These are phyloP conservation scores for Plebejus anna DNA, from an alignment of 2,888 invertebrate genomes.

Conservation along the genomic window DNA sequence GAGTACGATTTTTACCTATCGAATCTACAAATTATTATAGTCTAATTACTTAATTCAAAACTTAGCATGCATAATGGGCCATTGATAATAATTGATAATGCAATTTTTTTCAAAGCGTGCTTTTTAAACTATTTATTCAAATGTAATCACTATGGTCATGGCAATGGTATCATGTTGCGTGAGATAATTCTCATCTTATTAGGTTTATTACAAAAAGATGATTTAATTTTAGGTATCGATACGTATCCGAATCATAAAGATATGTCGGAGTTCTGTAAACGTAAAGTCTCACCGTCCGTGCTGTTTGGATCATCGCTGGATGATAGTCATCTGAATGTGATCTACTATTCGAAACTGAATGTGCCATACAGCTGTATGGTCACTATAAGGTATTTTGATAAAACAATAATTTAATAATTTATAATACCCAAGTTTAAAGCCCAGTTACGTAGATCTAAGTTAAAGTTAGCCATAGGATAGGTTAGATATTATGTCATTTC, in stretches of 20 bases:
- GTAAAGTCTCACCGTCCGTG: conserved; percentile 62
- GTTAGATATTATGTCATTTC: too few relatives aligned
- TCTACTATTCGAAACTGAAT: conserved; percentile 60
- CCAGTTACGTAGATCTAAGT: too few relatives aligned
- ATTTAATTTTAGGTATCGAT: conserved; percentile 35
- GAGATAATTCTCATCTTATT: conserved; percentile 29
- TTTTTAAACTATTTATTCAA: too few relatives aligned
- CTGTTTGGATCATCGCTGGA: conserved; percentile 55
- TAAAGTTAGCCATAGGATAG: too few relatives aligned
- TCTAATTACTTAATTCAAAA: too few relatives aligned
- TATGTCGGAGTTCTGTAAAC: conserved; percentile 62
- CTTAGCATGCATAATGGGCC: too few relatives aligned
- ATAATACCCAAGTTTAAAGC: too few relatives aligned
- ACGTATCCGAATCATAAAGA: conserved; percentile 58
- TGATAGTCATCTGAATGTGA: conserved; percentile 56
- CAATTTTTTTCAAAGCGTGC: too few relatives aligned
- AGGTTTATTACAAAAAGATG: conserved; percentile 30
- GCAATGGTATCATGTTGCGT: conserved; percentile 29
- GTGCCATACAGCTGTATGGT: conserved; percentile 65
- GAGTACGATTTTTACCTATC: too few relatives aligned
- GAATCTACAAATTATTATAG: too few relatives aligned
- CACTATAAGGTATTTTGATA: conserved; percentile 53
- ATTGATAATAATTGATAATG: too few relatives aligned
- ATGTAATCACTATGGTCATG: conserved; percentile 33
- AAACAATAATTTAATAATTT: not conserved